Base-by-base conservation (phyloP, 2,888 invertebrate species). In the Heliothis peltigera region DNA sequence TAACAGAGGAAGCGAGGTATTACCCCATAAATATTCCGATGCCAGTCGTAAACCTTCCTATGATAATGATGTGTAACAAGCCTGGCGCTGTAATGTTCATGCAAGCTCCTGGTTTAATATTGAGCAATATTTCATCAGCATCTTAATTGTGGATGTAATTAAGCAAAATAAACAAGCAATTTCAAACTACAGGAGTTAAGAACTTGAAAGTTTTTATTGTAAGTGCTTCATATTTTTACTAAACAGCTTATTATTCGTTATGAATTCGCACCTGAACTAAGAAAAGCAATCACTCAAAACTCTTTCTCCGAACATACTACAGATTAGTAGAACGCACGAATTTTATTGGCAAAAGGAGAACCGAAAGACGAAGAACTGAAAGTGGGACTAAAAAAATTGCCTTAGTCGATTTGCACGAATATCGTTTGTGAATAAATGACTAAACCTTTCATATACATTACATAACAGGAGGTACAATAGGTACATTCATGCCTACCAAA, bases 21-120 rank as follows among this genome's bases (percentile, higher is more conserved):
- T 81, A 78, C 67, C 55, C 73, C 71, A 81, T 86, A 82, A 83
- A 84, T 84, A 82, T 80, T 77, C 57, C 53, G 42, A 51, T 58
- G 59, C 72, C 70, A 59, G 63, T 64, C 72, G 72, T 80, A 82
- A 83, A 82, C 59, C 68, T 75, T 75, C 55, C 59, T 67, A 77
- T 77, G 80, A 84, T 86, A 80, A 83, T 75, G 76, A 74, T 77
- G 79, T 79, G 79, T 80, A 77, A 66, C 80, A 73, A 70, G 74
- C 67, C 71, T 25, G 54, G 64, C 61, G 43, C 69, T 69, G 65
- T 76, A 65, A 58, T 61, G 57, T 64, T 71, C 43, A 58, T 70
- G 25, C 49, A 64, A 57, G 58, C 63, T 72, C 49, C 57, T 48
- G 35, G 46, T 49, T 65, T 59, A 64, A 70, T 67, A 19, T 19